Evolutionary conservation across 2,888 invertebrate genomes (phyloP).

Genomic region (Acanthosepion pharaonis): DNA sequence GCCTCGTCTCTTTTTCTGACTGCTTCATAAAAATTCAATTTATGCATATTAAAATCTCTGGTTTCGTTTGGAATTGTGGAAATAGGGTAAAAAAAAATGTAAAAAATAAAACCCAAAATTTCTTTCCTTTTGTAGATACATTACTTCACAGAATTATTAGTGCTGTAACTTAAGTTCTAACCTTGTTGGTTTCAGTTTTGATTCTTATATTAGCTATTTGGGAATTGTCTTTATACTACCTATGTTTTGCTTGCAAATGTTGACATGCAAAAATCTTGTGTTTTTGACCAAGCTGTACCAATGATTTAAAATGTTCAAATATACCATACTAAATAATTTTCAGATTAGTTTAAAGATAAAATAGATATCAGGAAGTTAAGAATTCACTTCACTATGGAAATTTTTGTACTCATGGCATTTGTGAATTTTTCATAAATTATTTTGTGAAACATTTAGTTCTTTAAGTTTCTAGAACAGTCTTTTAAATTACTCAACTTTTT

Average conservation of each 20-base stretch:
- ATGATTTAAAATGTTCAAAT: not conserved
- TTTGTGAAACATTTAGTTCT: not conserved
- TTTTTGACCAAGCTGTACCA: not conserved
- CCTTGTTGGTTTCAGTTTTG: not conserved
- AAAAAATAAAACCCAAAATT: too few relatives aligned
- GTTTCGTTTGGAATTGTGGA: too few relatives aligned
- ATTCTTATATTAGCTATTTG: not conserved
- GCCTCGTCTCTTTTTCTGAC: too few relatives aligned
- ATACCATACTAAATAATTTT: not conserved
- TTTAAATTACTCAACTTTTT: not conserved
- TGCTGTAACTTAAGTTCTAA: not conserved
- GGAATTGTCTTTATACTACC: not conserved
- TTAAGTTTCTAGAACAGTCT: not conserved
- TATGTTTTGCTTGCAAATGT: not conserved
- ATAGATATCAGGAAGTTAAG: not conserved
- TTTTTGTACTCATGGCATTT: not conserved
- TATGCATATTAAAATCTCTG: too few relatives aligned
- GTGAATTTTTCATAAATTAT: not conserved
- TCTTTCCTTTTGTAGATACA: too few relatives aligned
- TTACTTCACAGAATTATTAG: too few relatives aligned
- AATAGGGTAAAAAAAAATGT: too few relatives aligned
- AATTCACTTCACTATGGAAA: not conserved
- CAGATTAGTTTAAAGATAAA: not conserved
- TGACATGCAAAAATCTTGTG: not conserved
- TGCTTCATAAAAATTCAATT: too few relatives aligned